Evolutionary conservation across 2,797 vertebrate genomes (phyloP).

Genomic region (Halcyon chelicuti): DNA sequence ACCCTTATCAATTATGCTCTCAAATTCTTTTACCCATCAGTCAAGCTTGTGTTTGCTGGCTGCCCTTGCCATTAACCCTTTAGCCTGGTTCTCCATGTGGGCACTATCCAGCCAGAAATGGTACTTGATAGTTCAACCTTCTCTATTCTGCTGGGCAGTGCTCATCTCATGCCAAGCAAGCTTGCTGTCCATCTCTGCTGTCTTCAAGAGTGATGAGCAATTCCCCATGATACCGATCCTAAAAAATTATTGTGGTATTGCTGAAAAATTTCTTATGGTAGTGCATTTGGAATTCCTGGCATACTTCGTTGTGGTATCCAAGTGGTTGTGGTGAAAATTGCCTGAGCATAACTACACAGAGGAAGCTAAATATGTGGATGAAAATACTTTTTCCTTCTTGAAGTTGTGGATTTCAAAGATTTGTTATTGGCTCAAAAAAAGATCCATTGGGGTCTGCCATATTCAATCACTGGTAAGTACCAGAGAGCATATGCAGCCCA

Average conservation of each 20-base stretch:
- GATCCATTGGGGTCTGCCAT: neutral
- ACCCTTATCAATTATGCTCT: accelerated
- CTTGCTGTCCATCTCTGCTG: neutral
- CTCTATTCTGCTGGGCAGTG: neutral
- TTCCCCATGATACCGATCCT: neutral
- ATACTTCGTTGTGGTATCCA: neutral
- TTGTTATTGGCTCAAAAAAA: neutral
- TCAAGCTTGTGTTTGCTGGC: neutral
- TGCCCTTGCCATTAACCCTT: neutral
- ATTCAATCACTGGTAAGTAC: neutral
- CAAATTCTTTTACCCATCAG: neutral
- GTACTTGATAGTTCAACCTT: neutral
- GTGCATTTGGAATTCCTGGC: neutral
- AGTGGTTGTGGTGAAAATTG: neutral
- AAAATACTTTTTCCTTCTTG: neutral
- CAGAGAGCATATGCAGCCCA: neutral
- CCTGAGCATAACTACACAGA: neutral
- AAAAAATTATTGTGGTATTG: neutral
- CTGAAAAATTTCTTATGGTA: neutral
- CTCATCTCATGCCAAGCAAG: neutral
- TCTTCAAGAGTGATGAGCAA: neutral
- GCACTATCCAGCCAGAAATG: accelerated
- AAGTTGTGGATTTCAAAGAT: neutral
- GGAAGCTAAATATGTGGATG: neutral
- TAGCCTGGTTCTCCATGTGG: neutral